A percentile compares a stretch with the other conserved stretches of the same genome.
These are phyloP conservation scores for Myrmecobius fasciatus DNA, from an alignment of 2,113 vertebrate species.

Conservation along the genomic window DNA sequence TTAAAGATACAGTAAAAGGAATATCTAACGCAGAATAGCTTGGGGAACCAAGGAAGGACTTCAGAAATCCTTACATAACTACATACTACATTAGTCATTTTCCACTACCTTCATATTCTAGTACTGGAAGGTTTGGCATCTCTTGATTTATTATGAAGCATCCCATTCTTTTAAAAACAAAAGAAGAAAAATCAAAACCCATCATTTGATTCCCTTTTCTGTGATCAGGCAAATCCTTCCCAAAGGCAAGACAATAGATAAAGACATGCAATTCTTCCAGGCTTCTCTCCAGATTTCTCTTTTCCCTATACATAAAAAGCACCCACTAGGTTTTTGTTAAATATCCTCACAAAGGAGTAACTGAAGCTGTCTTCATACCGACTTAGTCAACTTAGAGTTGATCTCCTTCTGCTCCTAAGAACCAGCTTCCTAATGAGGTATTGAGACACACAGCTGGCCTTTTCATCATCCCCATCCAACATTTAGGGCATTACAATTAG, in stretches of 20 bases:
- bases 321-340: neutral
- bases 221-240: neutral
- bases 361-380: neutral
- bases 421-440: neutral
- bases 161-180: neutral
- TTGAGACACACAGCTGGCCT: neutral
- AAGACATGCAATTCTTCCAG: neutral
- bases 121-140: neutral
- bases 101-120: neutral
- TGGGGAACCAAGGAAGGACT: neutral
- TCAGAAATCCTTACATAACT: neutral
- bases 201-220: neutral
- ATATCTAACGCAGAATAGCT: neutral
- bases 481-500: conserved; percentile 53
- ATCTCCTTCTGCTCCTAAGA: conserved; percentile 42
- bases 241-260: neutral
- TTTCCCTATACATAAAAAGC: neutral
- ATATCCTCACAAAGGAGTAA: conserved; percentile 6
- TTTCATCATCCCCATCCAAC: conserved; percentile 29
- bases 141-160: neutral
- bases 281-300: neutral
- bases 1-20: neutral
- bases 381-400: conserved; percentile 14
- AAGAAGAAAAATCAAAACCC: neutral
- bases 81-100: neutral